Percentiles rank a stretch among this genome's conserved stretches.
These are phyloP conservation scores for Cryptocephalus primarius DNA, from an alignment of 2,888 invertebrate genomes.

Conservation along the genomic window DNA sequence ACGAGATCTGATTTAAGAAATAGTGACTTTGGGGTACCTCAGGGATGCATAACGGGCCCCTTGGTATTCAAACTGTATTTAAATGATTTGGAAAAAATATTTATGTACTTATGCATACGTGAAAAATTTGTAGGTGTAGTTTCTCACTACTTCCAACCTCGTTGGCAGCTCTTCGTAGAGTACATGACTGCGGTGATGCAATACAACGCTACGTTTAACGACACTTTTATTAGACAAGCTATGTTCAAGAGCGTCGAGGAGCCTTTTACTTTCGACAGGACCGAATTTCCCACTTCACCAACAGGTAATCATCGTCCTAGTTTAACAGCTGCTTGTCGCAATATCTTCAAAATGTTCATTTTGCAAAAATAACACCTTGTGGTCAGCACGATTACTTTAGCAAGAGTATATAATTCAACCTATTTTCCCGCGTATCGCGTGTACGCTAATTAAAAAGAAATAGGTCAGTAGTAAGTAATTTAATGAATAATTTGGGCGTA, in stretches of 20 bases:
- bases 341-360: too few species aligned
- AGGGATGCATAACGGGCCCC: too few species aligned
- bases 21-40: too few species aligned
- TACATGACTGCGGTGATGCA: constrained; percentile 46
- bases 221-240: constrained; percentile 42
- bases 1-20: too few species aligned
- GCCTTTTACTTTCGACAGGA: constrained; percentile 49
- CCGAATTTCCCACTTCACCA: constrained; percentile 37
- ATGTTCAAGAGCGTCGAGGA: constrained; percentile 53
- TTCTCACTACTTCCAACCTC: constrained; percentile 57
- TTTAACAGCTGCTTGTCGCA: too few species aligned
- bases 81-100: too few species aligned
- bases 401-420: not conserved
- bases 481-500: constrained; percentile 11
- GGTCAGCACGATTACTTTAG: too few species aligned
- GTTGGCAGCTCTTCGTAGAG: constrained; percentile 64
- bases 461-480: constrained; percentile 11
- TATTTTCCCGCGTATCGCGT: not conserved
- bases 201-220: constrained; percentile 45
- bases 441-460: constrained; percentile 4
- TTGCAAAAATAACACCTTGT: too few species aligned
- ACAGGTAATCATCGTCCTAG: constrained; percentile 18
- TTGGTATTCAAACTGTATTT: too few species aligned
- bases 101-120: too few species aligned
- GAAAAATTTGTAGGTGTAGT: constrained; percentile 40